These are phyloP conservation scores for Reticulitermes lucifugus DNA, from an alignment of 2,888 invertebrate species.

Conservation along the genomic window DNA sequence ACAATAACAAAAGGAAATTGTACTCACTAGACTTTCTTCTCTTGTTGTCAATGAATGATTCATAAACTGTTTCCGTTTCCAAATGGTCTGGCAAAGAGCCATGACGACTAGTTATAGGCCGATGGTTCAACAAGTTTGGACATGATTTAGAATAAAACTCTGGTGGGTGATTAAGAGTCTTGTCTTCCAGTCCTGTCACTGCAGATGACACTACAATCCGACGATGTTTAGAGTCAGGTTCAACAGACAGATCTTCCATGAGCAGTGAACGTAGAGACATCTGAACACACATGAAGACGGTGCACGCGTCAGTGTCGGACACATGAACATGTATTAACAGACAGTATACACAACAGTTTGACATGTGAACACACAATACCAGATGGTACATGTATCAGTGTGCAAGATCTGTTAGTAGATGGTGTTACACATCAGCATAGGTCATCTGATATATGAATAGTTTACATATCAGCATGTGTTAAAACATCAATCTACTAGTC, in stretches of 20 bases:
- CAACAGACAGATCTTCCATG: constrained; percentile 90
- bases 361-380: too few species aligned
- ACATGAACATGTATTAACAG: too few species aligned
- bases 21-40: constrained; percentile 23
- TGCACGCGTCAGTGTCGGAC: too few species aligned
- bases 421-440: too few species aligned
- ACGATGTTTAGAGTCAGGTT: constrained; percentile 82
- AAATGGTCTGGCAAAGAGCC: constrained; percentile 73
- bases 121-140: constrained; percentile 73
- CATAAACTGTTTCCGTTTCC: constrained; percentile 67
- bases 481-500: too few species aligned
- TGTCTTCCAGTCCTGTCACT: constrained; percentile 45
- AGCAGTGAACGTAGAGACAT: constrained; percentile 86
- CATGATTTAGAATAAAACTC: constrained; percentile 82
- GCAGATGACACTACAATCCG: constrained; percentile 83
- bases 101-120: constrained; percentile 60
- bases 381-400: too few species aligned
- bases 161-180: constrained; percentile 59
- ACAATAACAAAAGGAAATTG: not conserved
- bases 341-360: too few species aligned
- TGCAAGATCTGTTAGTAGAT: too few species aligned
- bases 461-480: too few species aligned
- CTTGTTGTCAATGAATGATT: constrained; percentile 54
- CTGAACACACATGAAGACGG: constrained; percentile 58
- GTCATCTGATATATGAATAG: too few species aligned